Conservation (phyloP, 2,113 vertebrate genomes). For the Sialia sialis region DNA sequence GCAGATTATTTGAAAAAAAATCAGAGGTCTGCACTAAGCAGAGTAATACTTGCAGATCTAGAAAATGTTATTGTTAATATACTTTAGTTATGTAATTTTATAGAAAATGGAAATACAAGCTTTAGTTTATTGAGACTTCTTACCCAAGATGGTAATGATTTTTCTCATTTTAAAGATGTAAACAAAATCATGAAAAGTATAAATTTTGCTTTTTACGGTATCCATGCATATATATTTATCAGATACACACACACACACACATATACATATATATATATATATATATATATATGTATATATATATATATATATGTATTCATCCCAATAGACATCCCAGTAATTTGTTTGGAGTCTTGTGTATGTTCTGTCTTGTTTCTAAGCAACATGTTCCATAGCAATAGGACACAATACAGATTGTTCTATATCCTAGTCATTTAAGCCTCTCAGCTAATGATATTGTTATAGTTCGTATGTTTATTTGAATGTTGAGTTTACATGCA, state of each 20-base stretch:
- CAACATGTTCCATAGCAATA: slow-evolving; percentile 15
- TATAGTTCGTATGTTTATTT: neutral
- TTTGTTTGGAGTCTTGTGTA: neutral
- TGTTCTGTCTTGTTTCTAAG: slow-evolving; percentile 46
- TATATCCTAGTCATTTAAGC: neutral
- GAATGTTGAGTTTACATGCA: neutral
- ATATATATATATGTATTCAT: neutral
- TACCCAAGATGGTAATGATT: neutral
- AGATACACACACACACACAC: too few relatives aligned
- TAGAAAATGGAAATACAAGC: neutral
- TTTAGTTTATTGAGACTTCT: neutral
- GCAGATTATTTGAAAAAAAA: neutral
- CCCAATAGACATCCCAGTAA: neutral
- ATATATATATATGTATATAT: neutral
- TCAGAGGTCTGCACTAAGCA: neutral
- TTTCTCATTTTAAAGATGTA: neutral
- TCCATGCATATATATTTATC: neutral
- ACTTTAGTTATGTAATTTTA: neutral
- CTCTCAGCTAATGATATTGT: neutral
- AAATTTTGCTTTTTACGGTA: neutral
- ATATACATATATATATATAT: neutral
- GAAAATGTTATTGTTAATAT: neutral
- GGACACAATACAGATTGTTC: neutral
- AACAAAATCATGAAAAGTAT: neutral
- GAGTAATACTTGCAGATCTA: neutral